phyloP scores from a whole-genome alignment of 2,797 vertebrate species.

The Coreius guichenoti region DNA sequence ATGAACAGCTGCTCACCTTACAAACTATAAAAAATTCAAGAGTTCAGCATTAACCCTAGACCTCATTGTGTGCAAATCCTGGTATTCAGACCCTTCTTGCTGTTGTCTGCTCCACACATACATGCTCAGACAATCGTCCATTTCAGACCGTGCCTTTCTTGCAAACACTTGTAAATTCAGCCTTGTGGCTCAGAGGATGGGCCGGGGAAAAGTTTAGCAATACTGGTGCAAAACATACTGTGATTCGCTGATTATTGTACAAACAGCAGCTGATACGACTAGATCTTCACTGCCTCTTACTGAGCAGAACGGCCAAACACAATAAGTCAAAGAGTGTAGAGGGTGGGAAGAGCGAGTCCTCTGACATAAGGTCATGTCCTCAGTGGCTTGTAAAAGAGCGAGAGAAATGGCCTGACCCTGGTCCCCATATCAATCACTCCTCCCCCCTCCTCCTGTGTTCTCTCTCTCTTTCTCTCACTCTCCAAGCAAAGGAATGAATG shows the following conservation, averaged over 20 bases:
- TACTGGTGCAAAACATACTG: background rate
- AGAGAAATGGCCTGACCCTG: constrained; percentile 45
- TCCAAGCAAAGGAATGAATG: background rate
- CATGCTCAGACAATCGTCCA: constrained; percentile 3
- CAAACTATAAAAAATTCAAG: constrained; percentile 38
- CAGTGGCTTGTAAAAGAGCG: constrained; percentile 24
- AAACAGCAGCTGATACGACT: constrained; percentile 39
- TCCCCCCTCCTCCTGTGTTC: constrained; percentile 3
- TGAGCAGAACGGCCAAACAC: constrained; percentile 17
- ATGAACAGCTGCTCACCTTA: constrained; percentile 32
- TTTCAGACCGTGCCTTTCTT: background rate
- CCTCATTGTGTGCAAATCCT: constrained; percentile 1
- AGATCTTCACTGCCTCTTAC: background rate
- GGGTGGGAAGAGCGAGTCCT: constrained; percentile 42
- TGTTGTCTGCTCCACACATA: constrained; percentile 50
- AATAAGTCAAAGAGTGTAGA: constrained; percentile 1
- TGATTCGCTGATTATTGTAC: constrained; percentile 12
- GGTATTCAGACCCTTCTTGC: constrained; percentile 57
- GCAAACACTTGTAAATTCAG: constrained; percentile 37
- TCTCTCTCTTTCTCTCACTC: constrained; percentile 51
- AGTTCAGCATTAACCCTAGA: constrained; percentile 18
- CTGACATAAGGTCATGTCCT: constrained; percentile 39
- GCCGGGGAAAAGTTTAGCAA: constrained; percentile 25
- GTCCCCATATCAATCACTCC: constrained; percentile 58
- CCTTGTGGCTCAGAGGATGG: constrained; percentile 6